Evolutionary conservation across 2,888 invertebrate genomes (phyloP).

Genomic region (Nysson spinosus): DNA sequence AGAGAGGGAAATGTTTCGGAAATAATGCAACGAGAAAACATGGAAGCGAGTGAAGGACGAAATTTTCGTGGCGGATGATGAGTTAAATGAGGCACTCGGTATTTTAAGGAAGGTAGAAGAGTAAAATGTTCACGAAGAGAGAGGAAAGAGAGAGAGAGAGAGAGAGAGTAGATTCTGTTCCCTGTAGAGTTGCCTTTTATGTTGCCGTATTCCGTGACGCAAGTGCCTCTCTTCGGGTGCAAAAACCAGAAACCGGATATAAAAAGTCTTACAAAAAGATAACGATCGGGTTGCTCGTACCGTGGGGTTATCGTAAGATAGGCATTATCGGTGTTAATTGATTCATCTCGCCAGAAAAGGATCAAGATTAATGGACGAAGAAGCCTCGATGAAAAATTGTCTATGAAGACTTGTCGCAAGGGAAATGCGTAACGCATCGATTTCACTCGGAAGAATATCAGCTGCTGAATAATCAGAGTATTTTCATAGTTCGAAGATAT

Average conservation of each 20-base stretch:
- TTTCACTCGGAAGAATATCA: too few species aligned
- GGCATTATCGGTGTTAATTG: constrained; percentile 41
- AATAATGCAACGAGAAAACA: too few species aligned
- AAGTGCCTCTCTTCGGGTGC: neutral
- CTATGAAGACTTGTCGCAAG: constrained; percentile 2
- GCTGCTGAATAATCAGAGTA: too few species aligned
- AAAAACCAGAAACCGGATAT: neutral
- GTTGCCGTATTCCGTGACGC: neutral
- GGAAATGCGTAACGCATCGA: constrained; percentile 9
- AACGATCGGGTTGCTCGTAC: neutral
- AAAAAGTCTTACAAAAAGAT: neutral
- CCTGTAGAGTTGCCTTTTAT: constrained; percentile 7
- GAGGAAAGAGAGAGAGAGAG: neutral
- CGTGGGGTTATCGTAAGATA: constrained; percentile 32
- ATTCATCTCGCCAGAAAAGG: constrained; percentile 21
- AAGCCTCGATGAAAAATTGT: constrained; percentile 10
- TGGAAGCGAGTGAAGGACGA: neutral
- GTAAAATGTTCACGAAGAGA: neutral
- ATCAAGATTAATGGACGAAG: constrained; percentile 43
- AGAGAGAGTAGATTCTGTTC: neutral
- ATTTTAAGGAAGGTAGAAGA: too few species aligned
- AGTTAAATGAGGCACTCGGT: too few species aligned
- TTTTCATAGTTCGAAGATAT: too few species aligned
- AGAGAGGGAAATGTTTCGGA: too few species aligned
- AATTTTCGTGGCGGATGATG: too few species aligned